phyloP scores from a whole-genome alignment of 1,140 invertebrate species.

The Dermatophagoides farinae region DNA sequence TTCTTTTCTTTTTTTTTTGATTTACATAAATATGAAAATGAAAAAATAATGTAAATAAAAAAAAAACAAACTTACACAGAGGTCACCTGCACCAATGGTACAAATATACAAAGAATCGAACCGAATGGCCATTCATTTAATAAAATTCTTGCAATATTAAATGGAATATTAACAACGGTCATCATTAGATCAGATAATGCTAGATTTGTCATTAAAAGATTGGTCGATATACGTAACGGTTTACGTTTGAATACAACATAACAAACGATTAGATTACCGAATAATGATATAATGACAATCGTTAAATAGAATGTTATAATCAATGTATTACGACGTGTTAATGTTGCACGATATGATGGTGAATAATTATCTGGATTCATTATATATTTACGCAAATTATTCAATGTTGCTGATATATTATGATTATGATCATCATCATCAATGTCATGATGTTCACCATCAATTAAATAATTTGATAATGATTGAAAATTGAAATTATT shows the following conservation, averaged over 20 bases:
- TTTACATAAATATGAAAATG: too few species aligned
- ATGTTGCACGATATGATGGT: background rate
- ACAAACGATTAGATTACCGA: slow-evolving; percentile 8
- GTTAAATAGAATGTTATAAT: background rate
- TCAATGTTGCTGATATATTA: too few species aligned
- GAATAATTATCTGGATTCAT: background rate
- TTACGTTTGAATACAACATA: slow-evolving; percentile 7
- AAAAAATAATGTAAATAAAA: too few species aligned
- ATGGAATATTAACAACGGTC: slow-evolving; percentile 64
- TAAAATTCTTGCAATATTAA: slow-evolving; percentile 28
- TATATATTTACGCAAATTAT: too few species aligned
- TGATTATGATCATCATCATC: too few species aligned
- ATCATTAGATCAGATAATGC: slow-evolving; percentile 64
- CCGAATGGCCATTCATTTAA: slow-evolving; percentile 30
- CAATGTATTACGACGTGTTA: background rate
- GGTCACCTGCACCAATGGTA: slow-evolving; percentile 28
- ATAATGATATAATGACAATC: slow-evolving; percentile 8
- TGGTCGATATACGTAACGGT: slow-evolving; percentile 31
- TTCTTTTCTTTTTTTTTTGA: too few species aligned
- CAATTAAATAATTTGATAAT: too few species aligned
- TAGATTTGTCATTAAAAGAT: slow-evolving; percentile 64
- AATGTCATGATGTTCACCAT: too few species aligned
- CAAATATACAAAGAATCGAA: slow-evolving; percentile 27
- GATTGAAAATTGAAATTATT: too few species aligned
- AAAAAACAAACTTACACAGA: slow-evolving; percentile 25